These are phyloP conservation scores for Phaetusa simplex DNA, from an alignment of 2,113 vertebrate species.

Conservation along the genomic window DNA sequence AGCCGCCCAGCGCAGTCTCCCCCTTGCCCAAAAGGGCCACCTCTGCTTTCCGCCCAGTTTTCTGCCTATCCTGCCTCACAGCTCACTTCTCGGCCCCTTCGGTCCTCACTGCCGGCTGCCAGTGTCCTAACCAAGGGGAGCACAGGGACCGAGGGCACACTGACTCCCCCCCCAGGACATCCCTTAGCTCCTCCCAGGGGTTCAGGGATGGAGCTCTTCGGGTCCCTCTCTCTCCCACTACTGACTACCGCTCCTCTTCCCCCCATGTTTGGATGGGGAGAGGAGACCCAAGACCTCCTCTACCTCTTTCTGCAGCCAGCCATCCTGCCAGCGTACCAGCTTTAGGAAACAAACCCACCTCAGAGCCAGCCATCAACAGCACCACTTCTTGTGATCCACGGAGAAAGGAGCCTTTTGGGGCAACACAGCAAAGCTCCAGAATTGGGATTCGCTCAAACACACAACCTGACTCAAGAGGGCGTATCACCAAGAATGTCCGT, in stretches of 20 bases:
- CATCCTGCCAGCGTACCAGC: background rate
- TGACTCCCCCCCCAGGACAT: background rate
- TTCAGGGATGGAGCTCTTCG: background rate
- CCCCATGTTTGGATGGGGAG: background rate
- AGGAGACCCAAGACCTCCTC: background rate
- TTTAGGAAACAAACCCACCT: background rate
- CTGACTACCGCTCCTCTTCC: background rate
- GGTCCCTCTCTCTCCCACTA: background rate
- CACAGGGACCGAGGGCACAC: background rate
- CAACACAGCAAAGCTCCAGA: background rate
- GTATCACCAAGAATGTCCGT: background rate
- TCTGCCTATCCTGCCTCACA: background rate
- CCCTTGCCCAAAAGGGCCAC: background rate
- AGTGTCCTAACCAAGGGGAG: background rate
- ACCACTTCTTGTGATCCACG: accelerated
- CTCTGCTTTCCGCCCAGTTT: background rate
- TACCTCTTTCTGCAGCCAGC: background rate
- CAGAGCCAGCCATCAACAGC: background rate
- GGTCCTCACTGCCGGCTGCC: background rate
- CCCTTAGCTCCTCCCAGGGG: background rate
- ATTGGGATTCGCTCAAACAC: background rate
- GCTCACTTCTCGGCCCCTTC: background rate
- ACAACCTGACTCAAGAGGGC: background rate
- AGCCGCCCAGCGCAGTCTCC: background rate
- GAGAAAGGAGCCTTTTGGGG: background rate